Evolutionary conservation across 1,140 invertebrate species (phyloP), one percentile per base, ranked within the genome.

Genomic region (Ostrea denselamellosa): DNA sequence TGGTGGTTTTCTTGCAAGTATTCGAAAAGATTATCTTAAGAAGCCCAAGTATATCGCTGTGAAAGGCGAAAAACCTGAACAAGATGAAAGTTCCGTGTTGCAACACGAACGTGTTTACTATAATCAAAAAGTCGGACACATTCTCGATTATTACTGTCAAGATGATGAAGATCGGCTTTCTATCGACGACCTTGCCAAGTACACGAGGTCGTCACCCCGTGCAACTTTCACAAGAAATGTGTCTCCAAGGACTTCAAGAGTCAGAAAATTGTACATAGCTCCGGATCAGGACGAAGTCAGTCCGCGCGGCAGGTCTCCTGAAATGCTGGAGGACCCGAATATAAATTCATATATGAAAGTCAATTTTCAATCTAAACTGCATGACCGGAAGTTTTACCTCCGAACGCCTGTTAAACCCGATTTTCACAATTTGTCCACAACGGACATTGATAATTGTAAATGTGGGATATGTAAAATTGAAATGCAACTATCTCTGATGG

Each of bases 381-480:
- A 92, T 25, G 87, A 91, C 51, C 89, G 91, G 10, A 90, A 90
- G 82, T 92, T 92, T 83, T 92, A 91, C 28, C 82, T 92, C 62
- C 90, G 87, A 68, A 92, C 92, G 0, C 92, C 92, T 14, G 89
- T 85, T 5, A 62, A 56, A 19, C 53, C 85, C 8, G 58, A 53
- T 2, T 44, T 53, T 9, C 85, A 86, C 68, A 58, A 62, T 17
- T 52, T 86, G 22, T 83, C 87, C 12, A 68, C 85, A 1, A 34
- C 85, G 14, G 89, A 91, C 10, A 86, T 90, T 12, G 86, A 90
- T 28, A 90, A 90, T 52, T 92, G 92, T 85, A 58, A 86, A 9
- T 92, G 92, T 83, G 90, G 88, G 14, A 90, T 92, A 88, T 92
- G 92, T 77, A 85, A 89, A 8, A 89, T 92, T 34, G 92, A 92